Evolutionary conservation across 2,113 vertebrate species (phyloP).

Genomic region (Chaetura pelagica): DNA sequence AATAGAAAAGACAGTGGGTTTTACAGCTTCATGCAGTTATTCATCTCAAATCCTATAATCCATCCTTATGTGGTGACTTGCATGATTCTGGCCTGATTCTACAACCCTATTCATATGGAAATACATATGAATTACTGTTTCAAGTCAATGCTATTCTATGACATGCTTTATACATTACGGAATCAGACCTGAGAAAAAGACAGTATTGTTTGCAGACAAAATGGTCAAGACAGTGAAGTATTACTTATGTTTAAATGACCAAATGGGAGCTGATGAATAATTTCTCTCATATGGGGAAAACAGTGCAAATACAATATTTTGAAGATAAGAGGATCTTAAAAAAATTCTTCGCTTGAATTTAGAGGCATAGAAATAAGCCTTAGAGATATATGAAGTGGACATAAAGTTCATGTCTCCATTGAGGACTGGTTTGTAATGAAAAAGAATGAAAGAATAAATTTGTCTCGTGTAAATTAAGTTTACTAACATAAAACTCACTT

Average conservation of each 20-base stretch:
- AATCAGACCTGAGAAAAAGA: not conserved
- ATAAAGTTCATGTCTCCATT: not conserved
- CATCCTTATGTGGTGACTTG: not conserved
- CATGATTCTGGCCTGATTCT: not conserved
- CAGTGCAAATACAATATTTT: not conserved
- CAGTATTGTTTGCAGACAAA: not conserved
- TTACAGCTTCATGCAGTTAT: not conserved
- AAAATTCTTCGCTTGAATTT: not conserved
- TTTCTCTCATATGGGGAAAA: not conserved
- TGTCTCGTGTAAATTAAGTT: not conserved
- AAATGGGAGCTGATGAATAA: not conserved
- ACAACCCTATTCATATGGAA: not conserved
- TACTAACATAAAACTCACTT: not conserved
- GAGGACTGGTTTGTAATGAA: not conserved
- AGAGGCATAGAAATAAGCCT: not conserved
- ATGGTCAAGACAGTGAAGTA: not conserved
- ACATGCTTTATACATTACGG: not conserved
- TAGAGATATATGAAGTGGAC: not conserved
- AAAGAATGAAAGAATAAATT: not conserved
- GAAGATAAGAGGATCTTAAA: not conserved
- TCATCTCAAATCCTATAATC: not conserved
- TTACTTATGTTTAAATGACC: not conserved
- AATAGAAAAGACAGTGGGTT: not conserved
- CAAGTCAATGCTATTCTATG: not conserved
- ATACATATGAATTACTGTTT: not conserved